Evolutionary conservation across 2,888 invertebrate species (phyloP).

Genomic region (Nomada ruficornis): DNA sequence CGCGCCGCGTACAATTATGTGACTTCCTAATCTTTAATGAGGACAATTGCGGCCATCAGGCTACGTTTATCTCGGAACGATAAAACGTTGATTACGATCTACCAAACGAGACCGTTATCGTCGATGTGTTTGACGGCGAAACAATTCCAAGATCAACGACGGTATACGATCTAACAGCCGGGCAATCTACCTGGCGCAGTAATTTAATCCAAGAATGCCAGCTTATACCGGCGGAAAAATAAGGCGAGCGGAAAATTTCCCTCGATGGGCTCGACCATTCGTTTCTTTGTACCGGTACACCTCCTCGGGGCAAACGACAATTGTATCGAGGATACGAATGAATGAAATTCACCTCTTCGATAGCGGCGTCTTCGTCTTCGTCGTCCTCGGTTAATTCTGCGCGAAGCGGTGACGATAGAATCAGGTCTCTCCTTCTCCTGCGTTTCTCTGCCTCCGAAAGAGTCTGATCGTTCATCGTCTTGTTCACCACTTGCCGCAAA

Average conservation of each 20-base stretch:
- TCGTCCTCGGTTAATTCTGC: conserved; percentile 86
- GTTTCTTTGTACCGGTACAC: too few relatives aligned
- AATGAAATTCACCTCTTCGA: conserved; percentile 86
- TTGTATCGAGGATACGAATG: not conserved
- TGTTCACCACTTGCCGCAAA: conserved; percentile 71
- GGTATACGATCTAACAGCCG: not conserved
- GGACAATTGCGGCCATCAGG: conserved; percentile 2
- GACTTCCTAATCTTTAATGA: conserved; percentile 34
- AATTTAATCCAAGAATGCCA: not conserved
- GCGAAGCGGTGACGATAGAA: conserved; percentile 85
- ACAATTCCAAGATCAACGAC: conserved; percentile 2
- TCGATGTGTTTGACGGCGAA: not conserved
- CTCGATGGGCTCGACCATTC: not conserved
- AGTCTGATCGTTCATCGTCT: conserved; percentile 85
- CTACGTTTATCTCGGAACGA: not conserved
- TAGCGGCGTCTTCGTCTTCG: conserved; percentile 86
- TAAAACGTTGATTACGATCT: conserved; percentile 38
- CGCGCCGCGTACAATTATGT: conserved; percentile 26
- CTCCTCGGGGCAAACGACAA: not conserved
- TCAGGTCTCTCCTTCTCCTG: conserved; percentile 85
- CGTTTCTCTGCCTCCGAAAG: conserved; percentile 77
- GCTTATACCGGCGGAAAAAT: too few relatives aligned
- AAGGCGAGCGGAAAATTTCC: conserved; percentile 21
- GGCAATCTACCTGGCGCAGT: not conserved
- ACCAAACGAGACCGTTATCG: conserved; percentile 32